phyloP scores from a whole-genome alignment of 2,113 vertebrate genomes.

The Emydura subglobosa region DNA sequence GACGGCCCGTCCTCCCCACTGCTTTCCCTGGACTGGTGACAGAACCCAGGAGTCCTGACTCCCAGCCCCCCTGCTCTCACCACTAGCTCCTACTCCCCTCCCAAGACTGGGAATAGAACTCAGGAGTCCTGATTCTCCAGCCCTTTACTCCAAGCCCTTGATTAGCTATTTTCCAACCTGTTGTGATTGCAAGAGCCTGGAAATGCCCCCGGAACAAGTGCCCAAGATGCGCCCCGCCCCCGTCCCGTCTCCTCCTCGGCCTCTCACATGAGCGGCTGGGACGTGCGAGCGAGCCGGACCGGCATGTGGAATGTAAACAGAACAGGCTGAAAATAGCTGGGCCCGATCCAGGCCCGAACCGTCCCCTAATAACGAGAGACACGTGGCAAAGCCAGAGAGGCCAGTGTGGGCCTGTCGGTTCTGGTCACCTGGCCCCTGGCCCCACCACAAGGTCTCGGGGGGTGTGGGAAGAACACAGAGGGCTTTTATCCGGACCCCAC shows the following conservation, averaged over 20 bases:
- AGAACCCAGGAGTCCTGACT: not conserved
- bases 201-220: not conserved
- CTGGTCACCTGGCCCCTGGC: not conserved
- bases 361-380: not conserved
- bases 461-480: not conserved
- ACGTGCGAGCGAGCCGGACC: not conserved
- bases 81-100: no score
- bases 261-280: not conserved
- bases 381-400: not conserved
- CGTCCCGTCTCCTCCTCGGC: not conserved
- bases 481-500: not conserved
- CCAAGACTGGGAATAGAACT: no score
- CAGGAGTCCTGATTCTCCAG: not conserved
- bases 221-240: not conserved
- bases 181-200: not conserved
- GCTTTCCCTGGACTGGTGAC: not conserved
- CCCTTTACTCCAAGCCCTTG: not conserved
- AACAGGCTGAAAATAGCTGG: not conserved
- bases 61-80: no score
- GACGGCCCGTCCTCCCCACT: not conserved
- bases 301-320: not conserved
- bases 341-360: not conserved
- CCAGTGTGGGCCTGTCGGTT: not conserved
- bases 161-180: not conserved
- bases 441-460: not conserved